These are phyloP conservation scores for Sycophila sp. DNA, from an alignment of 1,140 invertebrate species.

Conservation along the genomic window DNA sequence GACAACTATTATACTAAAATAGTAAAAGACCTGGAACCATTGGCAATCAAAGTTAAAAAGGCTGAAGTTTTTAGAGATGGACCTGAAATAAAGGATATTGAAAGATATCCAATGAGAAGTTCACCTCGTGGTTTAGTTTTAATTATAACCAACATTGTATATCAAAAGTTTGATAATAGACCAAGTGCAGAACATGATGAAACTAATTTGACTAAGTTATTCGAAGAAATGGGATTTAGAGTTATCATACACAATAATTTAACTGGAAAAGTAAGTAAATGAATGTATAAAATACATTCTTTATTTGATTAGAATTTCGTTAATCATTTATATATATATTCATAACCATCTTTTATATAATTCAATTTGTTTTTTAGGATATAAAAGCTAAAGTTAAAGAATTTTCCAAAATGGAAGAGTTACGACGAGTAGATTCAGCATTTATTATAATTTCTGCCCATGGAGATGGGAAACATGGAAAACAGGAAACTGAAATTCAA, in stretches of 20 bases:
- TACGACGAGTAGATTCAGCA: conserved; percentile 65
- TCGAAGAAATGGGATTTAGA: conserved; percentile 68
- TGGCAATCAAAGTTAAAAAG: conserved; percentile 55
- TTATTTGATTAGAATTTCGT: too few species aligned
- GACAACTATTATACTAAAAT: conserved; percentile 48
- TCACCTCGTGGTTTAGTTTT: conserved; percentile 69
- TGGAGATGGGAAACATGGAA: conserved; percentile 59
- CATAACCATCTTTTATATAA: too few species aligned
- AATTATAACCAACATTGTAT: conserved; percentile 68
- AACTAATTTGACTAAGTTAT: conserved; percentile 64
- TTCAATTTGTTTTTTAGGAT: conserved; percentile 47
- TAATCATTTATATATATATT: too few species aligned
- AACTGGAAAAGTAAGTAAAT: conserved; percentile 52
- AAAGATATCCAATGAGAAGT: conserved; percentile 65
- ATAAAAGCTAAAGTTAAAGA: conserved; percentile 55
- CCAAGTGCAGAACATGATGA: conserved; percentile 66
- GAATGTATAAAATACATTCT: neutral
- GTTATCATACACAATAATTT: conserved; percentile 61
- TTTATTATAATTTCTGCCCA: conserved; percentile 72
- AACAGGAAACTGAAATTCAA: conserved; percentile 52
- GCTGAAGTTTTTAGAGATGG: conserved; percentile 54
- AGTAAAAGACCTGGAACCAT: conserved; percentile 34
- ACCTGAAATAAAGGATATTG: conserved; percentile 43
- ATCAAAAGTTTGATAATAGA: conserved; percentile 48
- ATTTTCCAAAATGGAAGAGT: conserved; percentile 56